Evolutionary conservation across 2,113 vertebrate genomes (phyloP), one percentile per base, ranked within the genome.

Genomic region (Pluvialis apricaria): DNA sequence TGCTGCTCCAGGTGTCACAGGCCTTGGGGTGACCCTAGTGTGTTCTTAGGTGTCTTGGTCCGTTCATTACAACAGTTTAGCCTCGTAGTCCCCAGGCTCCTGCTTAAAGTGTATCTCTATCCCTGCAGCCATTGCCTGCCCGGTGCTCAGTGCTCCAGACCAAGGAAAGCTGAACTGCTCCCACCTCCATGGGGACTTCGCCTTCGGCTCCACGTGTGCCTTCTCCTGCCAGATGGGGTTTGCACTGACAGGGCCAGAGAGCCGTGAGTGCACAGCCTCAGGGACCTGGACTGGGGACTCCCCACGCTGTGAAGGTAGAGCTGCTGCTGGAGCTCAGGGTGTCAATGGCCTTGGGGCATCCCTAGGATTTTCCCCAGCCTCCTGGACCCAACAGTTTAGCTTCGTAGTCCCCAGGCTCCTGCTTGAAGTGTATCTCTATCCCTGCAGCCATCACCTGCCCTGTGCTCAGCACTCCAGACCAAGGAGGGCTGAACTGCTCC

Each of bases 161-260:
- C 68, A 86, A 19, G 90, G 90, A 66, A 3, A 42, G 20, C 3
- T 86, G 54, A 86, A 68, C 92, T 99, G 98, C 83, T 97, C 85
- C 38, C 96, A 98, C 44, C 97, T 92, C 29, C 76, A 98, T 0
- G 86, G 95, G 3, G 28, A 91, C 19, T 95, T 97, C 11, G 52
- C 93, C 66, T 98, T 97, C 29, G 95, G 93, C 76, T 98, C 98
- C 19, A 94, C 64, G 4, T 98, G 98, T 58, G 90, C 86, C 80
- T 97, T 98, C 94, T 92, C 92, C 65, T 99, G 98, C 80, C 75
- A 97, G 2, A 96, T 72, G 4, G 98, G 98, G 34, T 98, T 97
- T 6, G 52, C 85, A 31, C 91, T 97, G 36, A 86, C 19, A 11
- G 98, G 98, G 36, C 38, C 86, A 3, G 75, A 88, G 4, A 76